Base-by-base conservation (phyloP, 2,888 invertebrate species). In the Cotesia congregata region DNA sequence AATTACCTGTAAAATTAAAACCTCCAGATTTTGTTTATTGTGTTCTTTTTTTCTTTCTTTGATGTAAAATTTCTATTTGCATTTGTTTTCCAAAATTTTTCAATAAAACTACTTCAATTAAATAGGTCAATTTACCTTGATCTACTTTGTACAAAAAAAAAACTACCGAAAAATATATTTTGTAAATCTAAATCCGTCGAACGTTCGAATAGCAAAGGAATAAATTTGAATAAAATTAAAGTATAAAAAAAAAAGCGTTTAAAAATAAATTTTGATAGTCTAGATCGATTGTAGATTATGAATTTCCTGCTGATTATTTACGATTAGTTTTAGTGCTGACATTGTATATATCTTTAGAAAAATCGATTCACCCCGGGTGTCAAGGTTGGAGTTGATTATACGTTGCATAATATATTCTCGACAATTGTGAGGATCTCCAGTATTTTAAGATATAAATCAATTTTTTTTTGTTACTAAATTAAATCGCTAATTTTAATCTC, bases 261-360 rank as follows among this genome's bases (percentile, higher is more conserved):
- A 50, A 50, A 50, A 50, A 50, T 50, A 50, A 50, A 50, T 12
- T 50, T 50, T 7, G 9, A 50, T 50, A 50, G 50, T 50, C 9
- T 50, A 50, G 50, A 50, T 50, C 12, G 3, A 6, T 12, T 50
- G 9, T 50, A 50, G 50, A 50, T 50, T 9, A 50, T 9, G 12
- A 4, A 50, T 50, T 50, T 50, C 50, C 7, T 12, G 50, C 50
- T 12, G 50, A 50, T 50, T 50, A 50, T 50, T 50, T 50, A 50
- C 50, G 50, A 50, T 50, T 50, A 50, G 50, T 50, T 50, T 50
- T 50, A 50, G 50, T 50, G 50, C 50, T 50, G 50, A 50, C 50
- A 50, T 50, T 50, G 50, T 50, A 50, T 50, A 50, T 50, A 50
- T 50, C 50, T 12, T 12, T 50, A 50, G 7, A 50, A 50, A 1